phyloP scores from a whole-genome alignment of 2,888 invertebrate genomes.

The Leuctra nigra region DNA sequence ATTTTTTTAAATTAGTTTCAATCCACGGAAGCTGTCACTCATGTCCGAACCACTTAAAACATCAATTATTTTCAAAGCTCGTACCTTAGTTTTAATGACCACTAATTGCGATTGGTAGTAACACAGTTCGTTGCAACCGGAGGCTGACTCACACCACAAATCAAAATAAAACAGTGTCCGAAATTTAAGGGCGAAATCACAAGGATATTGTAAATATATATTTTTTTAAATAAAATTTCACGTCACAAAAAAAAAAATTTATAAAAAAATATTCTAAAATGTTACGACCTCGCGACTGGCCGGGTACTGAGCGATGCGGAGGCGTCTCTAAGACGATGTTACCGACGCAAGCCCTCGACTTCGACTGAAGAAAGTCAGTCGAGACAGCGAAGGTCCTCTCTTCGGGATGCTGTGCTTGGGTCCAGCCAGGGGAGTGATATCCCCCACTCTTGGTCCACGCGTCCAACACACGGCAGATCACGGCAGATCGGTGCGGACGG shows the following conservation, averaged over 20 bases:
- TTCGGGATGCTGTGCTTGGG: too few relatives aligned
- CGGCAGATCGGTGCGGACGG: background rate
- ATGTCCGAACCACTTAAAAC: background rate
- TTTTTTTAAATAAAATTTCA: background rate
- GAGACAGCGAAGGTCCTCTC: background rate
- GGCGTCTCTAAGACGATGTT: background rate
- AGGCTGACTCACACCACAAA: too few relatives aligned
- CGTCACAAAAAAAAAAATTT: background rate
- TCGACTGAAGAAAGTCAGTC: constrained; percentile 20
- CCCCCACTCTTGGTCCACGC: too few relatives aligned
- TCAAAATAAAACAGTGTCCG: background rate
- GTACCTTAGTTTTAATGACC: background rate
- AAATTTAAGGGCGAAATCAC: too few relatives aligned
- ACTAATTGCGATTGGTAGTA: constrained; percentile 1
- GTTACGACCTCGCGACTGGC: too few relatives aligned
- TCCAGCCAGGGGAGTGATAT: background rate
- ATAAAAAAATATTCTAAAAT: background rate
- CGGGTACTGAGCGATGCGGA: background rate
- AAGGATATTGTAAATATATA: too few relatives aligned
- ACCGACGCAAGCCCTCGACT: constrained; percentile 1
- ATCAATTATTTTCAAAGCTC: background rate
- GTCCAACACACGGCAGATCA: background rate
- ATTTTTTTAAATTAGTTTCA: constrained; percentile 7
- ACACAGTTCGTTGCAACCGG: too few relatives aligned
- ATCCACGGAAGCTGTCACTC: constrained; percentile 11